Evolutionary conservation across 2,113 vertebrate genomes (phyloP), one percentile per base, ranked within the genome.

Genomic region (Apistogramma diplotaenia): DNA sequence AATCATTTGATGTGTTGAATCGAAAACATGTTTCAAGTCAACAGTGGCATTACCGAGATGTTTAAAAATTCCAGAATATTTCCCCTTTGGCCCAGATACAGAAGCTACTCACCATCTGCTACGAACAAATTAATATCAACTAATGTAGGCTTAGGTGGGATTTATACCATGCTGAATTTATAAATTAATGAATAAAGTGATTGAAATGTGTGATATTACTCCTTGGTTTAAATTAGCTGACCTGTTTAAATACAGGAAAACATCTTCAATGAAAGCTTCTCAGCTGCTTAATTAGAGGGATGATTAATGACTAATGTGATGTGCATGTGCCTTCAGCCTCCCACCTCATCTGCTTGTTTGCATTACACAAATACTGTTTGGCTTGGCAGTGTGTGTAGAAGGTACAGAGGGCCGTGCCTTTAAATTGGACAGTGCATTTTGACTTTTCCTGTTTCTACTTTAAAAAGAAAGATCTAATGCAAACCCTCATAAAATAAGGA

Each of bases 301-400:
- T 82, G 61, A 79, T 79, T 76, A 78, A 75, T 62, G 77, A 62
- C 29, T 81, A 49, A 57, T 78, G n/a, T 27, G 19, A 78, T 49
- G 81, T 51, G 58, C 43, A 62, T 65, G 73, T 65, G 60, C 35
- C 60, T 65, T 23, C 60, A 58, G 60, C 23, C 60, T 60, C 53
- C 62, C 51, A 29, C 23, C 58, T 77, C 58, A 81, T 49, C 56
- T 62, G 37, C 43, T 58, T 71, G 23, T 74, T 61, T 60, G 54
- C 29, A n/a, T 58, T 33, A 27, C 46, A 53, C 29, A 62, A 61
- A 71, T 23, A 23, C 59, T 56, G 55, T 74, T 78, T 74, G 43
- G 46, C 13, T 71, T 56, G 12, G 55, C 35, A 51, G 65, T 8
- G 35, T 25, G 60, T 65, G 35, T 1, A 0, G 3, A 65, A 65